phyloP scores from a whole-genome alignment of 2,113 vertebrate genomes.

The Syngnathus typhle region DNA sequence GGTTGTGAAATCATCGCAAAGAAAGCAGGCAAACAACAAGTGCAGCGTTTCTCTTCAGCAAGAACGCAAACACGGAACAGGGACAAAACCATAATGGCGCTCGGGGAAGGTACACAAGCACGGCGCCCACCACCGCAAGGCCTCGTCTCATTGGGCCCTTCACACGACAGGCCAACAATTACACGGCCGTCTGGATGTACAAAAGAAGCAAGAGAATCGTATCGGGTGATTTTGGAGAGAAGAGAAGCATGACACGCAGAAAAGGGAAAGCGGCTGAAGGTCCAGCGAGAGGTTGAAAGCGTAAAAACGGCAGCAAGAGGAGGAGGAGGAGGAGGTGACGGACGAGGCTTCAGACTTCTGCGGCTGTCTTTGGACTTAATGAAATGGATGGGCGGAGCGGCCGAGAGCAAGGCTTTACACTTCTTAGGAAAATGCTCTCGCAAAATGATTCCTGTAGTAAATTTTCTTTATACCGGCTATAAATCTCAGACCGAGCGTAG shows the following conservation, averaged over 20 bases:
- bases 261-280: conserved; percentile 51
- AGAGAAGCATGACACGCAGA: conserved; percentile 44
- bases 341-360: conserved; percentile 43
- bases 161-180: conserved; percentile 47
- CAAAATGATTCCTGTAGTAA: conserved; percentile 66
- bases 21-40: conserved; percentile 55
- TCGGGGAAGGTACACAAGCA: conserved; percentile 39
- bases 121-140: conserved; percentile 38
- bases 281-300: conserved; percentile 52
- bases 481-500: conserved; percentile 49
- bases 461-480: conserved; percentile 64
- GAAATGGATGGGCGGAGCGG: conserved; percentile 66
- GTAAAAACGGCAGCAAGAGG: conserved; percentile 44
- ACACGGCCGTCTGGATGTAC: conserved; percentile 53
- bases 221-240: conserved; percentile 45
- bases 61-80: conserved; percentile 39
- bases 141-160: conserved; percentile 38
- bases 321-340: conserved; percentile 37
- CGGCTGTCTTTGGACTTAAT: conserved; percentile 60
- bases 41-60: conserved; percentile 46
- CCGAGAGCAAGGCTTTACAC: conserved; percentile 49
- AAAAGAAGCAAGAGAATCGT: conserved; percentile 51
- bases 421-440: conserved; percentile 43
- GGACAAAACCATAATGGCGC: conserved; percentile 48
- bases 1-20: conserved; percentile 65